Evolutionary conservation across 2,113 vertebrate species (phyloP).

Genomic region (Capreolus pygargus): DNA sequence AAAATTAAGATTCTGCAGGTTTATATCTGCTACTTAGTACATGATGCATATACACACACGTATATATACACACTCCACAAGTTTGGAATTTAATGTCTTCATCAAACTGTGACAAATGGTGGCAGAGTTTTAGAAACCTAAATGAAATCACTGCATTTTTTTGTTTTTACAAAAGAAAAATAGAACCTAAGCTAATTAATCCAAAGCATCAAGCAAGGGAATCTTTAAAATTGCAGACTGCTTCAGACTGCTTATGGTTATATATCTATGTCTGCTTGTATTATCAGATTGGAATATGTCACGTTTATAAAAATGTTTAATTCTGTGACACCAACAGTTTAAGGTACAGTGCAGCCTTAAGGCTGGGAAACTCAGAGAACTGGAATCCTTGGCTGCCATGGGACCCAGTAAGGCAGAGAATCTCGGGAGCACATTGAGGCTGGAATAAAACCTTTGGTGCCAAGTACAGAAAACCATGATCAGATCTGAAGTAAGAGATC

Average conservation of each 20-base stretch:
- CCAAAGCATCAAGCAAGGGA: neutral
- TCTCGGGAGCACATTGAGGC: neutral
- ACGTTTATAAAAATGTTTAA: neutral
- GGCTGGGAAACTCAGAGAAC: neutral
- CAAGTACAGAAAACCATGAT: neutral
- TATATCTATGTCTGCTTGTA: neutral
- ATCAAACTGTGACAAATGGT: neutral
- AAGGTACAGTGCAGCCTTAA: neutral
- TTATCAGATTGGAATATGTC: neutral
- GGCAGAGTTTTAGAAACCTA: neutral
- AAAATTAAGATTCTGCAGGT: neutral
- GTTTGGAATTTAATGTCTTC: neutral
- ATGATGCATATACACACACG: neutral
- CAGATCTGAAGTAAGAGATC: neutral
- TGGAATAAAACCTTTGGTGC: neutral
- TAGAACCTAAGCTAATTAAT: neutral
- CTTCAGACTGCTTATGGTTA: neutral
- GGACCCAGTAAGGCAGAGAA: neutral
- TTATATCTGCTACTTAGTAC: neutral
- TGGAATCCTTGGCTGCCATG: neutral
- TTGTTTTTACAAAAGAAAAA: neutral
- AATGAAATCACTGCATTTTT: neutral
- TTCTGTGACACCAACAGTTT: neutral
- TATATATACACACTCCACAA: neutral
- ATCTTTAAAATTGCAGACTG: neutral